A percentile compares a stretch with the other conserved stretches of the same genome.
These are phyloP conservation scores for Saccostrea glomerata DNA, from an alignment of 1,140 invertebrate genomes.

Conservation along the genomic window DNA sequence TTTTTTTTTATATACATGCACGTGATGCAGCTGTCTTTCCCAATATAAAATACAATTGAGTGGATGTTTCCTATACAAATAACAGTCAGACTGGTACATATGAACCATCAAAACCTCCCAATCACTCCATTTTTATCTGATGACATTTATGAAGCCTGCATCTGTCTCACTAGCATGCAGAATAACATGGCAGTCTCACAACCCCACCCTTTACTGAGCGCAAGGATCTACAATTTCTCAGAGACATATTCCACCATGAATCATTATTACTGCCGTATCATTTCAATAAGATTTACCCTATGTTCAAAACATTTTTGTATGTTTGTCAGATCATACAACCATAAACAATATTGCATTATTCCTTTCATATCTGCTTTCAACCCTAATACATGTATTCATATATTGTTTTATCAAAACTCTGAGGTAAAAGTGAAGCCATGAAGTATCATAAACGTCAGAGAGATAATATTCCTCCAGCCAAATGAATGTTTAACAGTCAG, in stretches of 20 bases:
- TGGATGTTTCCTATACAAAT: neutral
- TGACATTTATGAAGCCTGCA: constrained; percentile 11
- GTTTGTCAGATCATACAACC: too few relatives aligned
- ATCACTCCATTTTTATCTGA: neutral
- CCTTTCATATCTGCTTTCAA: too few relatives aligned
- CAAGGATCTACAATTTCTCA: neutral
- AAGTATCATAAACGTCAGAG: neutral
- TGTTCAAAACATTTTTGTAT: too few relatives aligned
- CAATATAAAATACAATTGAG: neutral
- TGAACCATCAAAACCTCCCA: neutral
- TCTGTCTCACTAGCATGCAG: neutral
- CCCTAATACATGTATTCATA: too few relatives aligned
- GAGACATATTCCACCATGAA: too few relatives aligned
- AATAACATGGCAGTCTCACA: neutral
- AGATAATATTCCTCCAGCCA: neutral
- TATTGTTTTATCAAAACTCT: neutral
- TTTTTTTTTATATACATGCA: too few relatives aligned
- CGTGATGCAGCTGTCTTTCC: too few relatives aligned
- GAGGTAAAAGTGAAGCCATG: neutral
- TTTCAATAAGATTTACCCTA: too few relatives aligned
- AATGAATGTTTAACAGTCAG: constrained; percentile 22
- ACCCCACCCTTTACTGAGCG: neutral
- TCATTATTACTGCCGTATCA: too few relatives aligned
- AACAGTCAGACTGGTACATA: neutral
- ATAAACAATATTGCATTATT: too few relatives aligned